Evolutionary conservation across 2,888 invertebrate species (phyloP).

Genomic region (Drosophila borborema): DNA sequence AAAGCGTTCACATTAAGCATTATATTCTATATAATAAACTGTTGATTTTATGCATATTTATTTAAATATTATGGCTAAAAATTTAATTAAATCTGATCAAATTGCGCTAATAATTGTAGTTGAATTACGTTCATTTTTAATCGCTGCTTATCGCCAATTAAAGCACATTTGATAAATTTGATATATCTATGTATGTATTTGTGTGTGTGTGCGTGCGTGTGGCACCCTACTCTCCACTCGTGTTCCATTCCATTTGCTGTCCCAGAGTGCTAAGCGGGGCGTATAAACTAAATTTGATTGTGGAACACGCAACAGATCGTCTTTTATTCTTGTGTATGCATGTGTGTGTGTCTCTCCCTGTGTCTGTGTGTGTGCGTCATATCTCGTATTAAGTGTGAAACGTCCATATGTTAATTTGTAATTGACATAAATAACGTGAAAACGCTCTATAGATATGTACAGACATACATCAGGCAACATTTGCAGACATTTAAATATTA

Average conservation of each 20-base stretch:
- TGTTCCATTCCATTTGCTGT: slow-evolving; percentile 16
- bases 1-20: neutral
- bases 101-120: neutral
- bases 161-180: slow-evolving; percentile 4
- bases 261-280: slow-evolving; percentile 41
- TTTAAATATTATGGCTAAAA: neutral
- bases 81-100: neutral
- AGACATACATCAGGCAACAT: neutral
- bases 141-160: neutral
- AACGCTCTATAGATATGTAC: neutral
- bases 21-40: slow-evolving; percentile 5
- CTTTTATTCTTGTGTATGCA: slow-evolving; percentile 20
- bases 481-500: neutral
- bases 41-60: slow-evolving; percentile 8
- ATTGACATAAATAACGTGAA: slow-evolving; percentile 64
- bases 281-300: slow-evolving; percentile 61
- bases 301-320: slow-evolving; percentile 32
- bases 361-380: slow-evolving; percentile 4
- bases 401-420: slow-evolving; percentile 68
- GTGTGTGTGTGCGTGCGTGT: neutral
- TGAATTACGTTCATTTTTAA: neutral
- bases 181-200: neutral
- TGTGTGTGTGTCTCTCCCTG: neutral
- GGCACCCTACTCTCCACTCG: slow-evolving; percentile 35
- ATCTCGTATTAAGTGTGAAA: slow-evolving; percentile 44